phyloP scores from a whole-genome alignment of 23 tunicate genomes.

The Halocynthia aurantium region DNA sequence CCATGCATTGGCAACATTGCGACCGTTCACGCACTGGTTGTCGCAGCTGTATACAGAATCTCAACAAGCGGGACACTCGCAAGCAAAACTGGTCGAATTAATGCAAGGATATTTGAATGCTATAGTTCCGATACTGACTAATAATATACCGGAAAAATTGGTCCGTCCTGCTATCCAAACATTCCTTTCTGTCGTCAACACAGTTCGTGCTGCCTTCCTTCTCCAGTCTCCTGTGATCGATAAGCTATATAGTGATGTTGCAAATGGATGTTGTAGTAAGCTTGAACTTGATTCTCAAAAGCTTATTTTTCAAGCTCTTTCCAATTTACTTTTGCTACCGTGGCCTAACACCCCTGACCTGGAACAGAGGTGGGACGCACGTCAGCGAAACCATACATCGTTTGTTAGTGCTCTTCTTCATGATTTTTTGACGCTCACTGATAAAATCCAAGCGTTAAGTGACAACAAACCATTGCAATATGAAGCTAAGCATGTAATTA shows the following conservation, averaged over 20 bases:
- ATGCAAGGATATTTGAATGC: slow-evolving; percentile 53
- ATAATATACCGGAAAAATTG: slow-evolving; percentile 75
- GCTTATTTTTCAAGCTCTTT: slow-evolving; percentile 65
- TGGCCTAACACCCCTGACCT: slow-evolving; percentile 96
- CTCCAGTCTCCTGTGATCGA: slow-evolving; percentile 53
- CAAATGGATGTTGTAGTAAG: slow-evolving; percentile 74
- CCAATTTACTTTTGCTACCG: slow-evolving; percentile 71
- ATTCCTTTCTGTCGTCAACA: slow-evolving; percentile 55
- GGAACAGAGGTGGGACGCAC: slow-evolving; percentile 80
- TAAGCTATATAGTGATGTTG: slow-evolving; percentile 56
- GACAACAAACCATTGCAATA: background rate
- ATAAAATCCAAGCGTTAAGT: slow-evolving; percentile 1
- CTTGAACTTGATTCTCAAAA: slow-evolving; percentile 57
- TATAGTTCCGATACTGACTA: slow-evolving; percentile 51
- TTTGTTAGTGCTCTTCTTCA: slow-evolving; percentile 48
- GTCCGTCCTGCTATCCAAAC: slow-evolving; percentile 72
- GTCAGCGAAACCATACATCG: slow-evolving; percentile 34
- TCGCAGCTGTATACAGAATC: slow-evolving; percentile 86
- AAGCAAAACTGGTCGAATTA: slow-evolving; percentile 67
- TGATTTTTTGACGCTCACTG: slow-evolving; percentile 40
- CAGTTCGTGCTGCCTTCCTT: slow-evolving; percentile 82
- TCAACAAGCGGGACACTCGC: slow-evolving; percentile 86
- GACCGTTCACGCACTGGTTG: slow-evolving; percentile 94
- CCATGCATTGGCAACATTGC: slow-evolving; percentile 76
- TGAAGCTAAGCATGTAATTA: slow-evolving; percentile 53